phyloP scores from a whole-genome alignment of 92 coral and sea anemone species.

The Blastomussa wellsi region DNA sequence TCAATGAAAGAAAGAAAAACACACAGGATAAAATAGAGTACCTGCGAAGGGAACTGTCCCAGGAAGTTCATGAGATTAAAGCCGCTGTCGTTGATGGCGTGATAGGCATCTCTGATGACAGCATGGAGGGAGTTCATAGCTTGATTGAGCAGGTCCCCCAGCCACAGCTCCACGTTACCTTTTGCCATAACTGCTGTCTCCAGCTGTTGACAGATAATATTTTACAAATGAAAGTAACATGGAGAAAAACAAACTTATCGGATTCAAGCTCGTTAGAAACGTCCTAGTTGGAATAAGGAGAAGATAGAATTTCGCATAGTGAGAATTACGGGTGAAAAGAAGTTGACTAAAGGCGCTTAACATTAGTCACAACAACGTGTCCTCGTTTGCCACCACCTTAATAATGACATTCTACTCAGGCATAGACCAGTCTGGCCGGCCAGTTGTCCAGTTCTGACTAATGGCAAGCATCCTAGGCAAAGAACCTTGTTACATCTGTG shows the following conservation, averaged over 20 bases:
- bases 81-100: constrained; percentile 73
- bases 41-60: constrained; percentile 83
- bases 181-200: constrained; percentile 85
- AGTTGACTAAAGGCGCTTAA: too few species aligned
- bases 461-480: too few species aligned
- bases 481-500: too few species aligned
- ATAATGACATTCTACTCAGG: too few species aligned
- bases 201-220: constrained; percentile 46
- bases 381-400: too few species aligned
- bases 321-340: not conserved
- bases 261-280: not conserved
- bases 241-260: too few species aligned
- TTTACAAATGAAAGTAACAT: not conserved
- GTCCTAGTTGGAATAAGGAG: not conserved
- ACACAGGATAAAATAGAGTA: constrained; percentile 10
- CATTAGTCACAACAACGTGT: too few species aligned
- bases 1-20: too few species aligned
- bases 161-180: constrained; percentile 89
- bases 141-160: constrained; percentile 82
- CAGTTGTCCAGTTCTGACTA: too few species aligned
- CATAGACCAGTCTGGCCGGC: too few species aligned
- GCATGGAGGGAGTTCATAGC: constrained; percentile 79
- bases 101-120: constrained; percentile 87
- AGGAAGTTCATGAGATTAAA: constrained; percentile 78
- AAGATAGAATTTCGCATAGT: not conserved